Percentiles rank a stretch among this genome's conserved stretches.
phyloP scores from a whole-genome alignment of 2,888 invertebrate species.

The Drosophila cracens region DNA sequence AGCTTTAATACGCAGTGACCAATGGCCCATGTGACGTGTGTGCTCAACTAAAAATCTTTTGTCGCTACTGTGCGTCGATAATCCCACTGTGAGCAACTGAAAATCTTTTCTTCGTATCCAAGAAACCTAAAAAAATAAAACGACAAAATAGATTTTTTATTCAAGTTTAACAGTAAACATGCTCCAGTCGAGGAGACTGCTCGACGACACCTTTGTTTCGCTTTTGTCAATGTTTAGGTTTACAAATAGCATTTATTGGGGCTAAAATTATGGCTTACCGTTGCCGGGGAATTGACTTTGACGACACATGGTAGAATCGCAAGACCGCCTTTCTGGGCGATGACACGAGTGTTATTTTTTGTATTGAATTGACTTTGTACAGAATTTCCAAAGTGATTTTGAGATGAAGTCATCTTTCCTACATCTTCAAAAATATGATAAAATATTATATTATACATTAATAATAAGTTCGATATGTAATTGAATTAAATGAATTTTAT shows the following conservation, averaged over 20 bases:
- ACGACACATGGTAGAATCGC: slow-evolving; percentile 85
- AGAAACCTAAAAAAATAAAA: slow-evolving; percentile 85
- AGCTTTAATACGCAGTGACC: slow-evolving; percentile 86
- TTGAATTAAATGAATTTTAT: background rate
- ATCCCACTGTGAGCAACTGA: slow-evolving; percentile 88
- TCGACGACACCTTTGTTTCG: background rate
- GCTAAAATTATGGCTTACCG: slow-evolving; percentile 73
- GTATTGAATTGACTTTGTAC: slow-evolving; percentile 83
- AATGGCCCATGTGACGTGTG: slow-evolving; percentile 87
- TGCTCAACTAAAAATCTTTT: slow-evolving; percentile 88
- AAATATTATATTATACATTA: background rate
- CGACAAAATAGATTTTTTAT: background rate
- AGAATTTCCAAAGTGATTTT: slow-evolving; percentile 83
- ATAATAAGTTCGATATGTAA: background rate
- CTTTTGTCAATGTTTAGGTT: background rate
- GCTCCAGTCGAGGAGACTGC: background rate
- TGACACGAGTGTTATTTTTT: slow-evolving; percentile 84
- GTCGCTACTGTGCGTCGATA: slow-evolving; percentile 88
- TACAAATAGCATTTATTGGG: slow-evolving; percentile 2
- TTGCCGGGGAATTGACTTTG: slow-evolving; percentile 84
- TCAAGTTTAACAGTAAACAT: background rate
- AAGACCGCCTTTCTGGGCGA: slow-evolving; percentile 84
- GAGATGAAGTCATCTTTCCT: slow-evolving; percentile 83
- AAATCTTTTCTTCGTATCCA: slow-evolving; percentile 89
- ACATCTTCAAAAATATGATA: slow-evolving; percentile 73